phyloP scores from a whole-genome alignment of 2,113 vertebrate genomes.

The Malurus melanocephalus region DNA sequence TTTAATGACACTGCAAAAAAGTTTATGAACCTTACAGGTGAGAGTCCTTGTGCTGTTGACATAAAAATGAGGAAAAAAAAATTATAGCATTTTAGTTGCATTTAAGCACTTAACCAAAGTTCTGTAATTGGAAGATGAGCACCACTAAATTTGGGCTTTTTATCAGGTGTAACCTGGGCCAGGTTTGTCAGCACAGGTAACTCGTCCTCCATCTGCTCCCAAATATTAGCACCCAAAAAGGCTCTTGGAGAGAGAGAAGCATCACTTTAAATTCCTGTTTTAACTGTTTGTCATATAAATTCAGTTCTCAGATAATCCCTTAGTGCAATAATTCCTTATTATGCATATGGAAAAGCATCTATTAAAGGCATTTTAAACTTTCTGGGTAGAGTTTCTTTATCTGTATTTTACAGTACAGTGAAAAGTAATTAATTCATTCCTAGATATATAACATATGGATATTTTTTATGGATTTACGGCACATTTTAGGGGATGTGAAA shows the following conservation, averaged over 20 bases:
- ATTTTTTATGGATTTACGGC: conserved; percentile 23
- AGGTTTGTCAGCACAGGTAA: background rate
- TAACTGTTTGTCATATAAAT: conserved; percentile 16
- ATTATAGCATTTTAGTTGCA: background rate
- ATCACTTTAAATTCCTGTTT: background rate
- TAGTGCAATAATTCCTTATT: conserved; percentile 30
- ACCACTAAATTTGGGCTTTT: background rate
- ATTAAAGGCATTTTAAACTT: conserved; percentile 37
- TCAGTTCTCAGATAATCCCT: conserved; percentile 24
- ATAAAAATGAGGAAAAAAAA: background rate
- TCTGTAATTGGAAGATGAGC: background rate
- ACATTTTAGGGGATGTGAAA: conserved; percentile 36
- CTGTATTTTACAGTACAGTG: conserved; percentile 34
- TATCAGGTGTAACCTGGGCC: too few relatives aligned
- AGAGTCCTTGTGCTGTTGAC: background rate
- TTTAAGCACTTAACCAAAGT: background rate
- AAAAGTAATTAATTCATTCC: conserved; percentile 49
- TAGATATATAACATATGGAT: conserved; percentile 49
- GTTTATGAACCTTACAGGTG: fast-evolving
- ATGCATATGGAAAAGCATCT: background rate
- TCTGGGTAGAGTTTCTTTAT: conserved; percentile 46
- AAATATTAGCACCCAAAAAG: background rate
- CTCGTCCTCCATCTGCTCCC: background rate
- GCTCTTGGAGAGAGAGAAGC: background rate
- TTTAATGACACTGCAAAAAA: background rate